phyloP scores from a whole-genome alignment of 2,113 vertebrate genomes.

The Hydrolagus affinis region DNA sequence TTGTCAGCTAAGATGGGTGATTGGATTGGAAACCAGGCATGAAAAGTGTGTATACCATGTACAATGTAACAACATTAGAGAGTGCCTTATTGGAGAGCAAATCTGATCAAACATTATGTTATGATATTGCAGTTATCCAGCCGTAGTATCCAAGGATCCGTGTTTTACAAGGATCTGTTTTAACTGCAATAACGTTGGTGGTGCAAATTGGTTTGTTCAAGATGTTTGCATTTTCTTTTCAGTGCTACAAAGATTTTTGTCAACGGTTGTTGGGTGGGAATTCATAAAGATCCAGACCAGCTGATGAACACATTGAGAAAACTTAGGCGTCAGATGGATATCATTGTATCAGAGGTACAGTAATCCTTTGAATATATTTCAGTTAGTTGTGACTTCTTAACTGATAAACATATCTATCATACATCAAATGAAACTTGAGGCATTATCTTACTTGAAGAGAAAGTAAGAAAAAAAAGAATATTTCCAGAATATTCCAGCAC shows the following conservation, averaged over 20 bases:
- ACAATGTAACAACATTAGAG: too few species aligned
- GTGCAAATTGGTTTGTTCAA: not conserved
- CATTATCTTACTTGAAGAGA: not conserved
- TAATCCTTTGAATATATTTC: not conserved
- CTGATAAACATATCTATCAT: not conserved
- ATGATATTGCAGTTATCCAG: too few species aligned
- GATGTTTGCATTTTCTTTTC: conserved; percentile 20
- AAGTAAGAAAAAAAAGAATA: too few species aligned
- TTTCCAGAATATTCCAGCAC: too few species aligned
- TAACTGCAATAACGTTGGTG: too few species aligned
- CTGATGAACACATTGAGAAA: conserved; percentile 96
- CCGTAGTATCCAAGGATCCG: not conserved
- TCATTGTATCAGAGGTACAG: conserved; percentile 92
- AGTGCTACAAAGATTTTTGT: conserved; percentile 98
- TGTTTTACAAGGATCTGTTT: too few species aligned
- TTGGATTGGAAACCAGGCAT: not conserved
- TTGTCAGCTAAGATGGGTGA: not conserved
- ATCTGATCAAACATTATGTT: too few species aligned
- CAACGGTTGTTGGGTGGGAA: conserved; percentile 97
- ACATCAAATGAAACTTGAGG: not conserved
- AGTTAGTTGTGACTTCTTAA: not conserved
- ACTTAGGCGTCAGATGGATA: conserved; percentile 93
- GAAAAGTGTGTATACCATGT: not conserved
- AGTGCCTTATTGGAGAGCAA: too few species aligned
- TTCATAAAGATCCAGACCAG: conserved; percentile 96